These are phyloP conservation scores for Strigamia crassipes DNA, from an alignment of 2,888 invertebrate genomes.

Conservation along the genomic window DNA sequence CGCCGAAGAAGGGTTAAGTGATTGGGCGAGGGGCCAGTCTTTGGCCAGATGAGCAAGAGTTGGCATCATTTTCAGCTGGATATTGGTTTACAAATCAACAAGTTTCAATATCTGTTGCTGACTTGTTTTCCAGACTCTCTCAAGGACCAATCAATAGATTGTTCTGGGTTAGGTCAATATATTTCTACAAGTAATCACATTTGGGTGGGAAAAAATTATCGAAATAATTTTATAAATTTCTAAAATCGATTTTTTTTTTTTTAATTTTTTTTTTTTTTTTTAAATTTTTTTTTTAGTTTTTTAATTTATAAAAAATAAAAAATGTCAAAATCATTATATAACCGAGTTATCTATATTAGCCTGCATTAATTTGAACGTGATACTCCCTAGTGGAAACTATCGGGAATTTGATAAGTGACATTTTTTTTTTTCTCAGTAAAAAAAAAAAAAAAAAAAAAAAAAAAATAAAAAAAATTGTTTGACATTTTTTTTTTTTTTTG, in stretches of 20 bases:
- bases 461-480: too few relatives aligned
- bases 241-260: neutral
- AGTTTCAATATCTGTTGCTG: slow-evolving; percentile 34
- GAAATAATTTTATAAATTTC: too few relatives aligned
- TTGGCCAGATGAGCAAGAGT: slow-evolving; percentile 27
- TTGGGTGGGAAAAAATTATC: too few relatives aligned
- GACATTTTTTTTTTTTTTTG: too few relatives aligned
- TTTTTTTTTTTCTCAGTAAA: neutral
- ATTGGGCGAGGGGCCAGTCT: slow-evolving; percentile 28
- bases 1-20: slow-evolving; percentile 19
- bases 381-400: neutral
- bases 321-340: neutral
- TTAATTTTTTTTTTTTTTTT: neutral
- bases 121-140: neutral
- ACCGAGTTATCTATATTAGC: slow-evolving; percentile 4
- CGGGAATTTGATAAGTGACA: neutral
- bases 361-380: neutral
- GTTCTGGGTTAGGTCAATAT: neutral
- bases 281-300: neutral
- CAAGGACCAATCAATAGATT: neutral
- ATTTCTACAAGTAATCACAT: neutral
- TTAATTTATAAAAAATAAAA: too few relatives aligned
- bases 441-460: too few relatives aligned
- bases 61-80: slow-evolving; percentile 23
- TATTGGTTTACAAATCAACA: slow-evolving; percentile 37